Conservation (phyloP, 2,797 vertebrate species). For the Anableps anableps region DNA sequence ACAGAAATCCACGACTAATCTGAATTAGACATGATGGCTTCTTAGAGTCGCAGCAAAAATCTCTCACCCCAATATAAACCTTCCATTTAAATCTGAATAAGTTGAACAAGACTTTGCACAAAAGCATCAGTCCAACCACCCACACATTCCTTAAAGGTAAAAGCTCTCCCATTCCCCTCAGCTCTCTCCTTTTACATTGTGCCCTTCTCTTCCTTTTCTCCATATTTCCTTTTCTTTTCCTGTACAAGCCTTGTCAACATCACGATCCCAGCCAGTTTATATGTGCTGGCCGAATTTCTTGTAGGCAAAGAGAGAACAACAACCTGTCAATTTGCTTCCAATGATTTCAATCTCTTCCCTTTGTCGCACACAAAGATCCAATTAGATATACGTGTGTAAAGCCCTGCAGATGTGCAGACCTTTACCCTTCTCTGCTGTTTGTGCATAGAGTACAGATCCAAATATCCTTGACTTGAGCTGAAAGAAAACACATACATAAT, state of each 20-base stretch:
- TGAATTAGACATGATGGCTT: conserved; percentile 65
- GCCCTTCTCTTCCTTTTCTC: conserved; percentile 29
- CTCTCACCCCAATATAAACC: conserved; percentile 61
- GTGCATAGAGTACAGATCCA: conserved; percentile 1
- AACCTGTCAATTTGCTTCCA: conserved; percentile 50
- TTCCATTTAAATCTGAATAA: conserved; percentile 67
- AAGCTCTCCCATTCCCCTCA: conserved; percentile 48
- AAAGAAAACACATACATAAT: conserved; percentile 18
- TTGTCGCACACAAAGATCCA: not conserved
- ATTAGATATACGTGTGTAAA: not conserved
- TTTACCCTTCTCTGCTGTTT: not conserved
- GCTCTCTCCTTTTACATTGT: conserved; percentile 23
- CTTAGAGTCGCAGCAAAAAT: conserved; percentile 61
- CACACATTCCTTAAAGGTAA: conserved; percentile 64
- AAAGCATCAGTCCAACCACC: conserved; percentile 58
- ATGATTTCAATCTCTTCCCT: conserved; percentile 37
- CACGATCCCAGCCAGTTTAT: conserved; percentile 57
- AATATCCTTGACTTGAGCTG: conserved; percentile 14
- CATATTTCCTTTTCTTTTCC: conserved; percentile 35
- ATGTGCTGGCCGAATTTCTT: conserved; percentile 55
- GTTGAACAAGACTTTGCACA: conserved; percentile 60
- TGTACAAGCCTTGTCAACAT: conserved; percentile 59
- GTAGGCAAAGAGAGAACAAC: conserved; percentile 52
- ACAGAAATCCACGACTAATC: conserved; percentile 57
- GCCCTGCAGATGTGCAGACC: not conserved